Base-by-base conservation (phyloP, 2,113 vertebrate genomes). In the Calidris pygmaea region DNA sequence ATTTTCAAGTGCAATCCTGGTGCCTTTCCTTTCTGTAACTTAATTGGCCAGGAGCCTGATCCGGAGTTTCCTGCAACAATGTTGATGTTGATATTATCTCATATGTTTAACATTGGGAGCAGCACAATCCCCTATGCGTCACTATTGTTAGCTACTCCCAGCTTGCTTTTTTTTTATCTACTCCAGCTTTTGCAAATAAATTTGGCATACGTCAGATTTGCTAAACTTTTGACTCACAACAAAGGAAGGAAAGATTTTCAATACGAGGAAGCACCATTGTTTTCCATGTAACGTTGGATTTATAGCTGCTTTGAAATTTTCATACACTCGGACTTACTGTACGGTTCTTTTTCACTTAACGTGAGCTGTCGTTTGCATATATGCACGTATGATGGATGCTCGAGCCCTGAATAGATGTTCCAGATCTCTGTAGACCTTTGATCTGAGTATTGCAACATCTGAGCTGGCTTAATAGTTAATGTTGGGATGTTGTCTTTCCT, bases 191-290 rank as follows among this genome's bases (percentile, higher is more conserved):
- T 77, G 66, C 87, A 88, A 95, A 73, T 67, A 81, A 81, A 74
- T 84, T 92, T 97, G 94, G 91, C 91, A 78, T 67, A 41, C 50
- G 32, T 75, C 74, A 56, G 56, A 56, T 85, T 81, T 90, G 78
- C 76, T 95, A 93, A 95, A 93, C 91, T 81, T 95, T 90, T 91
- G 94, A 88, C 95, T 97, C 94, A 95, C 19, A 47, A 87, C 94
- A 96, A 96, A 96, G 96, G 96, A 96, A 97, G 96, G 97, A 97
- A 97, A 95, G 90, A 89, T 94, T 96, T 96, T 97, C 94, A 96
- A 97, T 97, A 86, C 68, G 82, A 91, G 97, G 97, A 97, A 97
- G 60, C 71, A 58, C 94, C 86, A 96, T 97, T 97, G 97, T 97
- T 97, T 81, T 30, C 10, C 60, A 30, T 71, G 74, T 85, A 88